Evolutionary conservation across 1,140 invertebrate species (phyloP), one percentile per base, ranked within the genome.

Genomic region (Antheraea pernyi): DNA sequence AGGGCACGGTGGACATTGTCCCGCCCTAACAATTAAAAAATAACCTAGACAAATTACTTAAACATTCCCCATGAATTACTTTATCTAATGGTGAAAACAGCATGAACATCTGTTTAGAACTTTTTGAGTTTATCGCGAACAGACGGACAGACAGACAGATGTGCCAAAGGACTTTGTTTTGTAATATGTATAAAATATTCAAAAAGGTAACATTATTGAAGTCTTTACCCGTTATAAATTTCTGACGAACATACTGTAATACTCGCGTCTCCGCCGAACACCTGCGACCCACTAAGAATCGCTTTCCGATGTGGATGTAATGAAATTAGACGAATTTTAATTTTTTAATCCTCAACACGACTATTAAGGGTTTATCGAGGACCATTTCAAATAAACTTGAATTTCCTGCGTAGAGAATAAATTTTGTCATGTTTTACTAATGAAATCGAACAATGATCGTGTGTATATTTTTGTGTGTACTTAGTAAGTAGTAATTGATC

Each of bases 291-390:
- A 59, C 65, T 64, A 16, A 69, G 36, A 48, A 7, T 37, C n/a
- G 8, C 9, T n/a, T n/a, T 37, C 19, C 48, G 39, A 11, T 30
- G 60, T 7, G 46, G 13, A 46, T 64, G 48, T 65, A 68, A 68
- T 68, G 65, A 72, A 65, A 48, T 72, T 72, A 72, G 68, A 66
- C 62, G 65, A 68, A 68, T 72, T 68, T 68, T 68, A 68, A 68
- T 68, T 48, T 62, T 11, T 48, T 11, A 7, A 6, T 7, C 46
- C 46, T 48, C 13, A 6, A 6, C 7, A 13, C 7, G 13, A 11
- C 11, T 48, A 11, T 7, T 13, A 48, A 48, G 7, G 46, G 46
- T 48, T 48, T 48, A 48, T 48, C 13, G 7, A 13, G 46, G 46
- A 7, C 7, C 7, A 13, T 48, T 48, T 48, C 7, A 48, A 48